Percentiles rank a stretch among this genome's conserved stretches.
These are phyloP conservation scores for Crossaster papposus DNA, from an alignment of 53 echinoderm and acorn worm genomes.

Conservation along the genomic window DNA sequence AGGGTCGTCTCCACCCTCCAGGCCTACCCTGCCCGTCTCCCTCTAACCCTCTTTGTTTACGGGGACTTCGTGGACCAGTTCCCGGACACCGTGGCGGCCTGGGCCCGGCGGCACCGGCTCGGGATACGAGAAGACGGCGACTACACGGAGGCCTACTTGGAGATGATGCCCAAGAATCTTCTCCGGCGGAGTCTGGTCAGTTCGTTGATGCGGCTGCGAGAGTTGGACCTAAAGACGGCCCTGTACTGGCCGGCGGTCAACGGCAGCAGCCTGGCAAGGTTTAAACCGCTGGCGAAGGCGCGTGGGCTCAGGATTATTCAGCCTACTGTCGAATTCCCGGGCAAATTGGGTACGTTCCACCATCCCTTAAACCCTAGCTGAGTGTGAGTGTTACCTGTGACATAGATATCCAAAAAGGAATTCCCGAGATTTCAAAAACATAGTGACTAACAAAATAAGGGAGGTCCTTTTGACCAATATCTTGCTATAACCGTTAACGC, in stretches of 20 bases:
- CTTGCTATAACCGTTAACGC: too few relatives aligned
- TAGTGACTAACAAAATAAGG: too few relatives aligned
- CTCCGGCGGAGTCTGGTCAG: constrained; percentile 53
- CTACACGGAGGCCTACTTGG: constrained; percentile 42
- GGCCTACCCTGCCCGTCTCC: constrained; percentile 47
- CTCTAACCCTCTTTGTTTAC: constrained; percentile 64
- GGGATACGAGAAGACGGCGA: constrained; percentile 59
- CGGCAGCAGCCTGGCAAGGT: constrained; percentile 13
- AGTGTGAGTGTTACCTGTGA: too few relatives aligned
- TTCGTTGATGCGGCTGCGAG: constrained; percentile 47
- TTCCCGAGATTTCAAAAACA: too few relatives aligned
- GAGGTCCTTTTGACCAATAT: too few relatives aligned
- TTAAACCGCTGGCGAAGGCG: constrained; percentile 10
- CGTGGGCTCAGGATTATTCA: constrained; percentile 50
- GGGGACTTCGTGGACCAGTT: constrained; percentile 72
- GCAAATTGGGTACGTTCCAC: neutral
- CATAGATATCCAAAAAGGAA: too few relatives aligned
- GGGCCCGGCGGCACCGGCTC: constrained; percentile 52
- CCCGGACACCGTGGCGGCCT: constrained; percentile 50
- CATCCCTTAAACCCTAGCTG: neutral
- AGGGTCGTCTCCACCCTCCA: constrained; percentile 42
- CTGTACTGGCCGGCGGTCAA: constrained; percentile 56
- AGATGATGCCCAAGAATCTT: constrained; percentile 46
- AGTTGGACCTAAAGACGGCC: constrained; percentile 39
- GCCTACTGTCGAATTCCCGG: constrained; percentile 60